Evolutionary conservation across 2,888 invertebrate species (phyloP), one percentile per base, ranked within the genome.

Genomic region (Sinelater perroti): DNA sequence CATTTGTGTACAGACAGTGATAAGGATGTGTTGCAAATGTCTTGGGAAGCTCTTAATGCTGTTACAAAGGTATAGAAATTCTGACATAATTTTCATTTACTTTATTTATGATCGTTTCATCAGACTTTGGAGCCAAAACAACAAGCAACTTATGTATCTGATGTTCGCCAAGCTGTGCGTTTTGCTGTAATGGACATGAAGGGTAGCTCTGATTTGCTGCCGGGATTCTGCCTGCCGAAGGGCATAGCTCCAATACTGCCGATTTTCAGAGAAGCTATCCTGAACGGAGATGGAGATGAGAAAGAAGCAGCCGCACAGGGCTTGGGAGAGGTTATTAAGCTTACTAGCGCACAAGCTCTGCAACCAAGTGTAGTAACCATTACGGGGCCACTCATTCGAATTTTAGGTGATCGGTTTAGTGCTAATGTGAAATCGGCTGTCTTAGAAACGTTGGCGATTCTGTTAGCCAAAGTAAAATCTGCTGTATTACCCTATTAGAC

Each of bases 301-400:
- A 98, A 98, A 77, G 98, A 97, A 79, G 90, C 90, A 63, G 97
- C 97, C 0, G 95, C 97, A 4, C 88, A 93, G 73, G 96, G 96
- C 62, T 81, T 98, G 68, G 82, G 81, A 3, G 87, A 88, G 75
- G 85, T 94, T 10, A 94, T 96, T 72, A 84, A 83, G 71, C 80
- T 93, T 57, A 95, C 97, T 3, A 93, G 90, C 63, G 86, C 96
- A 0, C 84, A 88, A 47, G 94, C 97, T 3, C 80, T 98, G 53
- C 95, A 96, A 77, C 93, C 97, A 0, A 97, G 97, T 42, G 97
- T 98, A 2, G 93, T 98, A 60, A 93, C 95, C 75, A 95, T 99
- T 70, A 98, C 98, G 2, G 99, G 99, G 0, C 98, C 99, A 0
- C 83, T 99, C 61, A 99, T 99, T 80, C 87, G 99, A 71, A 97